phyloP scores from a whole-genome alignment of 2,113 vertebrate genomes.

The Ptyas mucosa region DNA sequence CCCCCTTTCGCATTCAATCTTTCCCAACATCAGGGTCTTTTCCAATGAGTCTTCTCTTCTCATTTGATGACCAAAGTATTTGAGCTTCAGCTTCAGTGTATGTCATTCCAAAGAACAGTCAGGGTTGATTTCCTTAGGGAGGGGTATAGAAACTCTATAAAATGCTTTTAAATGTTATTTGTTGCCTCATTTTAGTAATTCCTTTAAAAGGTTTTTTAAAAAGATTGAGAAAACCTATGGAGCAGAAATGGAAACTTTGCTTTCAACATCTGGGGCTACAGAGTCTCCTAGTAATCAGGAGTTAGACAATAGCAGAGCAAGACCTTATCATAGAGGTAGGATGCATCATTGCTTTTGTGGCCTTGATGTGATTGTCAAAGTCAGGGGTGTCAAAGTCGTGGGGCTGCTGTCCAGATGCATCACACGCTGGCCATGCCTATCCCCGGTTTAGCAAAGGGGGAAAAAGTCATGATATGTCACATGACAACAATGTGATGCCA shows the following conservation, averaged over 20 bases:
- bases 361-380: not conserved
- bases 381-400: no score
- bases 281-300: not conserved
- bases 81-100: not conserved
- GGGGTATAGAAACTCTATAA: not conserved
- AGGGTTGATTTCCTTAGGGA: not conserved
- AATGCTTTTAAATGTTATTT: not conserved
- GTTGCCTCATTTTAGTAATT: not conserved
- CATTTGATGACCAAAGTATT: not conserved
- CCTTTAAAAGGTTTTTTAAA: not conserved
- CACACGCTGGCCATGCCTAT: no score
- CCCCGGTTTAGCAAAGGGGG: no score
- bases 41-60: not conserved
- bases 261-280: not conserved
- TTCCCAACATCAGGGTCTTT: not conserved
- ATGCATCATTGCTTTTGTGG: not conserved
- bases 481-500: no score
- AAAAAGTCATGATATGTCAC: no score
- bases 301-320: not conserved
- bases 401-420: no score
- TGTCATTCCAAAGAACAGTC: not conserved
- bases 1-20: not conserved
- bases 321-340: not conserved
- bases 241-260: not conserved
- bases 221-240: not conserved